A percentile compares a stretch with the other conserved stretches of the same genome.
phyloP scores from a whole-genome alignment of 1,140 invertebrate genomes.

The Drosophila sucinea region DNA sequence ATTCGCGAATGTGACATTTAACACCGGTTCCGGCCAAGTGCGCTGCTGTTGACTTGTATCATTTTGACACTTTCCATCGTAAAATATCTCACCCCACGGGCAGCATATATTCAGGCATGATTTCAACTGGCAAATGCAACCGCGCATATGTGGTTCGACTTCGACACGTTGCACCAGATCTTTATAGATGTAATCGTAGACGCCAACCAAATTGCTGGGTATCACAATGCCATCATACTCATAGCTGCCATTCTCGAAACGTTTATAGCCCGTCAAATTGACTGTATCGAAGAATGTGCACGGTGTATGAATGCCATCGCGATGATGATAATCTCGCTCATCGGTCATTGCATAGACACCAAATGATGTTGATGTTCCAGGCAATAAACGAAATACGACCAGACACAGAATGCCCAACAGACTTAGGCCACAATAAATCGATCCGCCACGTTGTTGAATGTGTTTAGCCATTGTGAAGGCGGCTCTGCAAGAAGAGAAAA shows the following conservation, averaged over 20 bases:
- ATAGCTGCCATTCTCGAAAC: slow-evolving; percentile 69
- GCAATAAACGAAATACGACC: slow-evolving; percentile 55
- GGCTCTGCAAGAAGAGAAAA: slow-evolving; percentile 11
- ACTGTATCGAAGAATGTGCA: slow-evolving; percentile 78
- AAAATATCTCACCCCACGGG: slow-evolving; percentile 64
- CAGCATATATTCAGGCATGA: slow-evolving; percentile 77
- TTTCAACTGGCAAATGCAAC: slow-evolving; percentile 76
- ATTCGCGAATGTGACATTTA: slow-evolving; percentile 65
- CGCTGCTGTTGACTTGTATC: slow-evolving; percentile 31
- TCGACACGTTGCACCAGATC: slow-evolving; percentile 58
- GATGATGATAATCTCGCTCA: slow-evolving; percentile 49
- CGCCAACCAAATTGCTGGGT: slow-evolving; percentile 62
- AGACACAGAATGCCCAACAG: slow-evolving; percentile 51
- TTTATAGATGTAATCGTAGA: slow-evolving; percentile 68
- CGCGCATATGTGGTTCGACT: slow-evolving; percentile 62
- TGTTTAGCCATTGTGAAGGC: slow-evolving; percentile 44
- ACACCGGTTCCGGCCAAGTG: slow-evolving; percentile 52
- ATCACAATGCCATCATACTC: slow-evolving; percentile 64
- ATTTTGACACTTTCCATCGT: slow-evolving; percentile 32
- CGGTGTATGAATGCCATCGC: slow-evolving; percentile 66
- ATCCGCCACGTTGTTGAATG: slow-evolving; percentile 43
- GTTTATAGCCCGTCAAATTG: slow-evolving; percentile 59
- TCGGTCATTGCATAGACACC: slow-evolving; percentile 53
- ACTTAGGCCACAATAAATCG: slow-evolving; percentile 62
- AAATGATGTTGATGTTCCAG: slow-evolving; percentile 46